Percentiles rank a stretch among this genome's conserved stretches.
These are phyloP conservation scores for Polylopha cassiicola DNA, from an alignment of 2,888 invertebrate genomes.

Conservation along the genomic window DNA sequence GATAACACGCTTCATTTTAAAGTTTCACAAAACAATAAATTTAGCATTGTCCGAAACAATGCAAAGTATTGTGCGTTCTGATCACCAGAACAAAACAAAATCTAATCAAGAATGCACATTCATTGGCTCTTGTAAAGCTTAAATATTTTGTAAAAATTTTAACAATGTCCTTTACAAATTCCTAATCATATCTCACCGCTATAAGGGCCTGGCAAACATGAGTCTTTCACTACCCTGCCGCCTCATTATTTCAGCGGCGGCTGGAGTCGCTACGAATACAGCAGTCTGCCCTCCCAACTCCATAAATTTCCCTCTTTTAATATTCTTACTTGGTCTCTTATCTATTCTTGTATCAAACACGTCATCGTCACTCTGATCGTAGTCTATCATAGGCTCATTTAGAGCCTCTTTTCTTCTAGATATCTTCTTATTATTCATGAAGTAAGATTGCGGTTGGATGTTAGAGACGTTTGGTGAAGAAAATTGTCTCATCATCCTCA, in stretches of 20 bases:
- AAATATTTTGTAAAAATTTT: too few relatives aligned
- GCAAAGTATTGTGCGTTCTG: constrained; percentile 16
- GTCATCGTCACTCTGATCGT: constrained; percentile 72
- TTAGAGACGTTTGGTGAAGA: constrained; percentile 62
- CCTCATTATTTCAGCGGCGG: constrained; percentile 65
- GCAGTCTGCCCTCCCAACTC: constrained; percentile 60
- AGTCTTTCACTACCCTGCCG: constrained; percentile 65
- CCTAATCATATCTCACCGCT: too few relatives aligned
- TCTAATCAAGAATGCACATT: too few relatives aligned
- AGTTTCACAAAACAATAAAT: constrained; percentile 14
- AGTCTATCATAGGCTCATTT: constrained; percentile 67
- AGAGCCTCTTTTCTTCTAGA: constrained; percentile 55
- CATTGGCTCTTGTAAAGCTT: too few relatives aligned
- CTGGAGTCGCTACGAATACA: constrained; percentile 64
- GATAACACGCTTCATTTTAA: not conserved
- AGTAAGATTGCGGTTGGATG: constrained; percentile 53
- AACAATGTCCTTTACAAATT: too few relatives aligned
- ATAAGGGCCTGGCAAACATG: constrained; percentile 59
- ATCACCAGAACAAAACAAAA: not conserved
- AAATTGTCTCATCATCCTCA: constrained; percentile 50
- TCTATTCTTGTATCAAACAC: constrained; percentile 62
- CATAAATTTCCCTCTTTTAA: constrained; percentile 58
- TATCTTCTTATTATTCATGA: constrained; percentile 52
- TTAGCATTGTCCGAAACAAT: constrained; percentile 16
- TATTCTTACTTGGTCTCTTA: constrained; percentile 47